phyloP scores from a whole-genome alignment of 2,797 vertebrate species.

The Chrosomus eos region DNA sequence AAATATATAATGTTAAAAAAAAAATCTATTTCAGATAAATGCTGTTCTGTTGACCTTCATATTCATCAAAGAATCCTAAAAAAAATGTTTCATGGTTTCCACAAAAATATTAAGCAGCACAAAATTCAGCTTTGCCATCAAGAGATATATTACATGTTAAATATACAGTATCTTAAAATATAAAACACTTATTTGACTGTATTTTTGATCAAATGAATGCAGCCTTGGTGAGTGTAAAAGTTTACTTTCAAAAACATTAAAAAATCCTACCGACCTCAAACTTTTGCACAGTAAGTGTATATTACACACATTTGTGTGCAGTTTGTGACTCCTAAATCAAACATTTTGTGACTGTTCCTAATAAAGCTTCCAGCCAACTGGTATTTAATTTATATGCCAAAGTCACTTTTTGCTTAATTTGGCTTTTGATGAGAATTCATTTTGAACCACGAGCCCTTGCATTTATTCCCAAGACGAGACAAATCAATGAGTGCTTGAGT shows the following conservation, averaged over 20 bases:
- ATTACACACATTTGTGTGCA: not conserved
- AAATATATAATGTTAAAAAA: no score
- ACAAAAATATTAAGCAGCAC: no score
- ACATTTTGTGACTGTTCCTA: not conserved
- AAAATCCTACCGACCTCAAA: not conserved
- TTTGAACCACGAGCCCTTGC: not conserved
- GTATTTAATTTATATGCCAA: not conserved
- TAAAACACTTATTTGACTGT: no score
- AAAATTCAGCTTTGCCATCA: no score
- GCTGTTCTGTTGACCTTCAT: no score
- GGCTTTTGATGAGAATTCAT: not conserved
- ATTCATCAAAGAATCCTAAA: no score
- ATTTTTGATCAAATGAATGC: not conserved
- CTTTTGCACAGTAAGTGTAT: not conserved
- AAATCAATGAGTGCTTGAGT: not conserved
- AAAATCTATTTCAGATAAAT: no score
- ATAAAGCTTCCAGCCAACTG: slow-evolving; percentile 1
- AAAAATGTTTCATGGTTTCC: no score
- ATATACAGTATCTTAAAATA: no score
- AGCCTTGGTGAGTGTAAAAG: not conserved
- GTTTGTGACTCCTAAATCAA: not conserved
- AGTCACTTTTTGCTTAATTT: not conserved
- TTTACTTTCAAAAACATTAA: not conserved
- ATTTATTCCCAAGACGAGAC: not conserved
- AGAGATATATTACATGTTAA: no score